Conservation (phyloP, 2,888 invertebrate species). For the Molorchus minor region DNA sequence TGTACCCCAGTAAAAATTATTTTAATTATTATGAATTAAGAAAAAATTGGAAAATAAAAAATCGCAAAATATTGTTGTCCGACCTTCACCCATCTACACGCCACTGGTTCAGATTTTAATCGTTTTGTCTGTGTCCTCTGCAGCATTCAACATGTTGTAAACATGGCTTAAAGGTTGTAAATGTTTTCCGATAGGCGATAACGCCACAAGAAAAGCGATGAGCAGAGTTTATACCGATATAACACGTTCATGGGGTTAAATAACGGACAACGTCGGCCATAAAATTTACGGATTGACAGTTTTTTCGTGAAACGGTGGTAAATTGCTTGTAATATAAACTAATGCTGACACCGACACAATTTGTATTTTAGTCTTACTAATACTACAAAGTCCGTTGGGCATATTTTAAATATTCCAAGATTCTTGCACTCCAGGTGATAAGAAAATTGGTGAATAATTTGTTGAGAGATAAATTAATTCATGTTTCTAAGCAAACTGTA, state of each 20-base stretch:
- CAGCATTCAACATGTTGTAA: conserved; percentile 23
- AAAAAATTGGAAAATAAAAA: too few species aligned
- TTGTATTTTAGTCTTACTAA: conserved; percentile 16
- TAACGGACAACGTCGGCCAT: conserved; percentile 9
- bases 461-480: too few species aligned
- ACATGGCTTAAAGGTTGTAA: conserved; percentile 16
- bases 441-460: too few species aligned
- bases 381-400: not conserved
- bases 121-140: too few species aligned
- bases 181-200: conserved; percentile 21
- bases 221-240: not conserved
- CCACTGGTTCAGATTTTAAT: too few species aligned
- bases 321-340: conserved; percentile 11
- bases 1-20: too few species aligned
- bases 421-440: too few species aligned
- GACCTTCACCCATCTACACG: too few species aligned
- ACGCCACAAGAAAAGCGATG: conserved; percentile 5
- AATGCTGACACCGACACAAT: conserved; percentile 11
- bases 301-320: conserved; percentile 22
- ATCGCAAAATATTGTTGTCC: too few species aligned
- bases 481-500: too few species aligned
- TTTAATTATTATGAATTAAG: too few species aligned
- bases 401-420: not conserved
- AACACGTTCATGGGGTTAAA: conserved; percentile 15
- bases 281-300: conserved; percentile 19